Percentiles rank a stretch among this genome's conserved stretches.
These are phyloP conservation scores for Pachypeltis micranthus DNA, from an alignment of 1,140 invertebrate species.

Conservation along the genomic window DNA sequence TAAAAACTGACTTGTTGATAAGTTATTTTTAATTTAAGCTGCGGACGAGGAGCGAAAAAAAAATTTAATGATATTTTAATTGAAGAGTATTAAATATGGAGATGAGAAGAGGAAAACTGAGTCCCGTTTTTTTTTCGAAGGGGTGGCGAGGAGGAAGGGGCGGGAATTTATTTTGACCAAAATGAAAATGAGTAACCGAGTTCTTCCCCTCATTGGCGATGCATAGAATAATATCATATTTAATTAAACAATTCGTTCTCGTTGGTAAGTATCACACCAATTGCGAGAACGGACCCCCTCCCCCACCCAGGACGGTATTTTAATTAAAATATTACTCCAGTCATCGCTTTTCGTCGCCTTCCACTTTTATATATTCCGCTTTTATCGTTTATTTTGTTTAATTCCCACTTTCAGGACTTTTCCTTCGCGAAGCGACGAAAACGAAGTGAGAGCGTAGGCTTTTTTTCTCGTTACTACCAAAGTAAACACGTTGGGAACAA, in stretches of 20 bases:
- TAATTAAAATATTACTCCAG: constrained; percentile 24
- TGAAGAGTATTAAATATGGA: constrained; percentile 10
- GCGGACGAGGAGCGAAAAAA: too few species aligned
- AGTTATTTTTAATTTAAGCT: constrained; percentile 19
- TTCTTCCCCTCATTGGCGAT: constrained; percentile 19
- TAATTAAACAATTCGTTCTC: constrained; percentile 25
- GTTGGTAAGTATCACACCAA: too few species aligned
- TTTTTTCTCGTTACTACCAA: too few species aligned
- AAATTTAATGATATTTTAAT: constrained; percentile 20
- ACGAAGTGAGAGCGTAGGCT: not conserved
- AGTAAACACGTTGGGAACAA: too few species aligned
- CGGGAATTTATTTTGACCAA: constrained; percentile 13
- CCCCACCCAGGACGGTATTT: constrained; percentile 18
- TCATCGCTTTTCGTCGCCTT: not conserved
- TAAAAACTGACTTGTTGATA: constrained; percentile 17
- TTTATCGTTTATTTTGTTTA: not conserved
- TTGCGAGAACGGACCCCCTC: constrained; percentile 24
- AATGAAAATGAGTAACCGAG: constrained; percentile 17
- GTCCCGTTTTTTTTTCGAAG: too few species aligned
- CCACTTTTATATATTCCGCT: not conserved
- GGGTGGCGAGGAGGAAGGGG: too few species aligned
- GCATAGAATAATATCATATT: constrained; percentile 26
- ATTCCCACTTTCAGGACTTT: not conserved
- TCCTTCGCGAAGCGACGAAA: too few species aligned
- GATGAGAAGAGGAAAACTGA: constrained; percentile 1